Conservation (phyloP, 1,140 invertebrate genomes). For the Heliconius hermathena region DNA sequence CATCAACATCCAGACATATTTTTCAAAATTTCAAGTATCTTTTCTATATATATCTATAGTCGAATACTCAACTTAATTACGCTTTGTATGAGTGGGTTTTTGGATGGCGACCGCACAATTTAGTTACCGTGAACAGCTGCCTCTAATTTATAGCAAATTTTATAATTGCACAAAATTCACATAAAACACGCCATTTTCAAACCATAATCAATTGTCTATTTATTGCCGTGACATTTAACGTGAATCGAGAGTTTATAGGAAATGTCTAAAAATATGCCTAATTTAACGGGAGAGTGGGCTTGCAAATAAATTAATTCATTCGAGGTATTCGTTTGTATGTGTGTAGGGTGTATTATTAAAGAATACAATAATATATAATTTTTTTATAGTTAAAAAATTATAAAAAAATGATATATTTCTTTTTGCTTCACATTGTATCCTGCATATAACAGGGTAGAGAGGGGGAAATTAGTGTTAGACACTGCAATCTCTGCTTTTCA, state of each 20-base stretch:
- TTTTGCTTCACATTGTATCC: neutral
- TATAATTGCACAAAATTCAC: conserved; percentile 44
- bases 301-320: neutral
- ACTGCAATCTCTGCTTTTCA: no score
- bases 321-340: neutral
- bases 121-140: conserved; percentile 42
- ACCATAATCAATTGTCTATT: conserved; percentile 38
- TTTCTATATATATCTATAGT: conserved; percentile 15
- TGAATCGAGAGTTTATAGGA: neutral
- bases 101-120: conserved; percentile 41
- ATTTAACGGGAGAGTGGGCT: neutral
- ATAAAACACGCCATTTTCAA: conserved; percentile 40
- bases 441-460: no score
- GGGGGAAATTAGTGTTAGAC: no score
- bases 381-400: no score
- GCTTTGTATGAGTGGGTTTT: conserved; percentile 35
- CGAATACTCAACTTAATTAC: conserved; percentile 31
- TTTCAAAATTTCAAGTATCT: neutral
- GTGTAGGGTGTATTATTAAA: neutral
- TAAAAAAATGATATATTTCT: no score
- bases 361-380: neutral
- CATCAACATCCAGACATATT: neutral
- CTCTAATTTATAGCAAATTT: conserved; percentile 45
- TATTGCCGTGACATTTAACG: conserved; percentile 19
- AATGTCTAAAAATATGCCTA: conserved; percentile 7